Evolutionary conservation across 2,797 vertebrate genomes (phyloP), one percentile per base, ranked within the genome.

Genomic region (Rhodeus uyekii): DNA sequence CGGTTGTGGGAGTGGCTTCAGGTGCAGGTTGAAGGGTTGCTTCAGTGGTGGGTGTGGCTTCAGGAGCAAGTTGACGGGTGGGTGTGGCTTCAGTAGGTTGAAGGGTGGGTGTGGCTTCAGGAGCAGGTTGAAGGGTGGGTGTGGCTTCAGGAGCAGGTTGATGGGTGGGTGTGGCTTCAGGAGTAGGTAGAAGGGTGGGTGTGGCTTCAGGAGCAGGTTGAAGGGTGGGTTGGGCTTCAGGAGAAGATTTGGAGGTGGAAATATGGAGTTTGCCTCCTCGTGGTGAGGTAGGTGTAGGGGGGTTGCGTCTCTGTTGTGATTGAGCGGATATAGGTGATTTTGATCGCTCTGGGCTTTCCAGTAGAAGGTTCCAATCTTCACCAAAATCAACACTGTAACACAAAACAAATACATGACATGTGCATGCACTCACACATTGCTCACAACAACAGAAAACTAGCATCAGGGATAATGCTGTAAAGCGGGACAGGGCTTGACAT

Each of bases 321-420:
- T 74, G 50, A 38, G 44, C 46, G 38, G 60, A 32, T n/a, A n/a
- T n/a, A n/a, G n/a, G n/a, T n/a, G n/a, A n/a, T n/a, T n/a, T n/a
- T n/a, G n/a, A n/a, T n/a, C n/a, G n/a, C n/a, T n/a, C n/a, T 19
- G 78, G 61, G 61, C 53, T 60, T 80, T 71, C 38, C 50, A 42
- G 19, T 12, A 71, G 19, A 61, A 14, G 19, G 1, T 60, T 71
- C 53, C 19, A 36, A 24, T 80, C 78, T 24, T 80, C 53, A 34
- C 13, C 78, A 80, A 12, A 80, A 58, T 80, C 53, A n/a, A 48
- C 24, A 80, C 78, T 80, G 78, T n/a, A 72, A 80, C 9, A 34
- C 39, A 71, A 46, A 61, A 72, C 39, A 69, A 58, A 79, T 36
- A 27, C 24, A 5, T 10, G 39, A 42, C 27, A 38, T 6, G 24